Evolutionary conservation across 2,888 invertebrate genomes (phyloP), one percentile per base, ranked within the genome.

Genomic region (Dysmachus trigonus): DNA sequence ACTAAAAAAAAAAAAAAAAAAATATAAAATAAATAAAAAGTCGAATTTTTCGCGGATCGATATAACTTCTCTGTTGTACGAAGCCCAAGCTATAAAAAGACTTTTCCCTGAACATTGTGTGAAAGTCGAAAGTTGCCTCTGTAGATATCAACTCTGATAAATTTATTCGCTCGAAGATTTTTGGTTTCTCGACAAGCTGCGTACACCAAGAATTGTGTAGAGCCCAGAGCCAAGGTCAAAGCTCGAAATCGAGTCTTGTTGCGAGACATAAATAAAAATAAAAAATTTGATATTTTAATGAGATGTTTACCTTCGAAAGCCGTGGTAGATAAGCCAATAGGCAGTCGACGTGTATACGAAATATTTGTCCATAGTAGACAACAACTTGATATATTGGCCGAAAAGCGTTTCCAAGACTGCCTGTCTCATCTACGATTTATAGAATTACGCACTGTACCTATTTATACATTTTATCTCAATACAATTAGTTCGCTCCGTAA

Each of bases 401-500:
- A 47, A 41, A 62, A 51, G 51, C 51, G 62, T 53, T 82, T 82
- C 35, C 35, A n/a, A 82, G 62, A 82, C 77, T 77, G 47, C 35
- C 81, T 82, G 81, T 62, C 79, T 77, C 81, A 82, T 82, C 81
- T 82, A 82, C 62, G 81, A 82, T 62, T 82, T 82, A 31, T 53
- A 62, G 62, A 33, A 27, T 62, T 38, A 41, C 53, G 79, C 30
- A 71, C 31, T 82, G 71, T 82, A 71, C n/a, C 38, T 83, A 72
- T 83, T 83, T 83, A 83, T 72, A 83, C 71, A 83, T 72, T 83
- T 83, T 83, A 83, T 83, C 83, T 77, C 41, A 41, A 77, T 77
- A 77, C 87, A 88, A 88, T 87, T 87, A 92, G 92, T 91, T 91
- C 92, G 88, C 91, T 92, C 89, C 91, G 92, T 85, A 91, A 91